Evolutionary conservation across 1,140 invertebrate genomes (phyloP).

Genomic region (Heliconius nattereri): DNA sequence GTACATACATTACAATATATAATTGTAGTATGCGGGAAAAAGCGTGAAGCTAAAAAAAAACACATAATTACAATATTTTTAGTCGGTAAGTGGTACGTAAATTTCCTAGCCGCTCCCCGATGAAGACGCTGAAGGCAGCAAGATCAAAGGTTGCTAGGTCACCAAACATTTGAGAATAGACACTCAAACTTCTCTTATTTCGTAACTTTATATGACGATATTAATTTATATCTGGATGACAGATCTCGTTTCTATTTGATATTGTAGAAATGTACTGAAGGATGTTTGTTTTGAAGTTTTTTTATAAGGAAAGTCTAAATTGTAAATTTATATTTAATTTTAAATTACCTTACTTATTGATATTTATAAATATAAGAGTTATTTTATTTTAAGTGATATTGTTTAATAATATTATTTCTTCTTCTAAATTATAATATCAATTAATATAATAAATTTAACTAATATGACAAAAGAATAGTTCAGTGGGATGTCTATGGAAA

Average conservation of each 20-base stretch:
- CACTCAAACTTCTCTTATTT: conserved; percentile 66
- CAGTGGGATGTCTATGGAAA: no score
- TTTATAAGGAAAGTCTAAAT: neutral
- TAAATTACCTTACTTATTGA: no score
- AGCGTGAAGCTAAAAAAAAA: no score
- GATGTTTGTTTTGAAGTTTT: conserved; percentile 2
- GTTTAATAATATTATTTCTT: no score
- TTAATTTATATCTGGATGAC: conserved; percentile 63
- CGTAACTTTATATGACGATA: conserved; percentile 50
- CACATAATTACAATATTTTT: no score
- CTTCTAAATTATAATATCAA: no score
- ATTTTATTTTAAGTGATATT: no score
- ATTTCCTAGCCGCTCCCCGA: conserved; percentile 45
- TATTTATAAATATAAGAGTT: no score
- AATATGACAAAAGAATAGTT: no score
- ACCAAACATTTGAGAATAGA: conserved; percentile 62
- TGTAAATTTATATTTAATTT: neutral
- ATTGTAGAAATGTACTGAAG: conserved; percentile 9
- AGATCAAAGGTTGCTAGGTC: conserved; percentile 76
- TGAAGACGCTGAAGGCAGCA: conserved; percentile 43
- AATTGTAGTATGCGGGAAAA: no score
- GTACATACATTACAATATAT: no score
- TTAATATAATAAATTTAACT: no score
- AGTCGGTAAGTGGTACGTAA: neutral
- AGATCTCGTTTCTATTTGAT: conserved; percentile 42